phyloP scores from a whole-genome alignment of 2,113 vertebrate species.

The human (Homo sapiens) region DNA sequence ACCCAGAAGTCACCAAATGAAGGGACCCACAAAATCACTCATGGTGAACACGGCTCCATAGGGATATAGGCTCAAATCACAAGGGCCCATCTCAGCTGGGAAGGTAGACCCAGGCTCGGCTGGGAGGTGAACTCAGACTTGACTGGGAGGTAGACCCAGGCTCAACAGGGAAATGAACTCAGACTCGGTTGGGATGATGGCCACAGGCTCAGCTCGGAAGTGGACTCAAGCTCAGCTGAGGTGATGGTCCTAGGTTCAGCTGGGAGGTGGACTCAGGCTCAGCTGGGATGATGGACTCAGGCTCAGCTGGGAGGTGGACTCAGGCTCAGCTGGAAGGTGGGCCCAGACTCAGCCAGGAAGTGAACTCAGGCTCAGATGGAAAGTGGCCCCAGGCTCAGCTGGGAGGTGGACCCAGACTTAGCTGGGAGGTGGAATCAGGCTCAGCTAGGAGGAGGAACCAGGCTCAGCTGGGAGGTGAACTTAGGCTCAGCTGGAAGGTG shows the following conservation, averaged over 20 bases:
- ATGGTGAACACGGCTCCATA: background rate
- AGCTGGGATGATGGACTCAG: accelerated
- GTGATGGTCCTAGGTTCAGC: background rate
- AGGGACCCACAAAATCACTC: no score
- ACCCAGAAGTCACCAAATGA: background rate
- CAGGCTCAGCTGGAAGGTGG: background rate
- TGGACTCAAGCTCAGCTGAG: background rate
- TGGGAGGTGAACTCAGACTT: background rate
- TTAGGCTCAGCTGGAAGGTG: no score
- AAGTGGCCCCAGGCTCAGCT: background rate
- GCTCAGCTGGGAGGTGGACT: background rate
- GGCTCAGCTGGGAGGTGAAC: background rate
- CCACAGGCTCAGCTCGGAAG: accelerated
- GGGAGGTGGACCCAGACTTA: background rate
- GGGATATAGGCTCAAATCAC: background rate
- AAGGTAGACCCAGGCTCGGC: background rate
- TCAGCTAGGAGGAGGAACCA: background rate
- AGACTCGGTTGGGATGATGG: background rate
- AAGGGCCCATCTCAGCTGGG: background rate
- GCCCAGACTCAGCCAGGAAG: background rate
- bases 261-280: background rate
- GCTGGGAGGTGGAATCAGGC: background rate
- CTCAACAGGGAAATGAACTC: background rate
- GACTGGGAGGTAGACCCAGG: background rate
- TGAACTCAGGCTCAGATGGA: background rate